Conservation (phyloP, 2,888 invertebrate species). For the Synanthedon formicaeformis region DNA sequence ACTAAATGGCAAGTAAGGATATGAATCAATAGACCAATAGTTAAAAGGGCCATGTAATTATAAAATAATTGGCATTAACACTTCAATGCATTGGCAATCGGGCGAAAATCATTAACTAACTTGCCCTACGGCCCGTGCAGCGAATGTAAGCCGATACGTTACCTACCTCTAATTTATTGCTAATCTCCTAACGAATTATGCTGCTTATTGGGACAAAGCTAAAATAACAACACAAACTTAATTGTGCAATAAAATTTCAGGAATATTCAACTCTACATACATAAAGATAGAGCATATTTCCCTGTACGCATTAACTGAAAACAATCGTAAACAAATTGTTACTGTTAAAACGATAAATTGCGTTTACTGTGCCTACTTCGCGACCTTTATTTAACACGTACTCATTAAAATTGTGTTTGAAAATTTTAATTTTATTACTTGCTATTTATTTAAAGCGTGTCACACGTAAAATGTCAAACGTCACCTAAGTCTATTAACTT, state of each 20-base stretch:
- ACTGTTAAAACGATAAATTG: background rate
- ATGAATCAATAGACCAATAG: no score
- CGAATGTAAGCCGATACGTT: conserved; percentile 17
- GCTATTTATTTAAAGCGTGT: no score
- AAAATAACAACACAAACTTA: background rate
- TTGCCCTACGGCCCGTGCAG: conserved; percentile 20
- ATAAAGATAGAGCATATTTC: no score
- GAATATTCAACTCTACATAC: no score
- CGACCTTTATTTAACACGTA: conserved; percentile 19
- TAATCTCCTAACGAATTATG: conserved; percentile 21
- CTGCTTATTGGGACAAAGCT: conserved; percentile 16
- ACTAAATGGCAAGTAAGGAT: no score
- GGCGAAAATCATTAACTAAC: conserved; percentile 15
- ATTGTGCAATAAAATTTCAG: no score
- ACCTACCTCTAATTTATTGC: conserved; percentile 23
- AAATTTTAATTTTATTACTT: background rate
- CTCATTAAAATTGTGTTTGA: conserved; percentile 17
- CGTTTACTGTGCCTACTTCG: conserved; percentile 1
- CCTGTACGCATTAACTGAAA: no score
- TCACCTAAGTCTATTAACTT: no score
- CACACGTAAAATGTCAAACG: no score
- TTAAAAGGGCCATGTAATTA: no score
- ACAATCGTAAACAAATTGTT: no score
- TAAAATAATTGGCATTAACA: conserved; percentile 6
- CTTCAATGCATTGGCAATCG: conserved; percentile 21